phyloP scores from a whole-genome alignment of 2,888 invertebrate genomes.

The Andrena camellia region DNA sequence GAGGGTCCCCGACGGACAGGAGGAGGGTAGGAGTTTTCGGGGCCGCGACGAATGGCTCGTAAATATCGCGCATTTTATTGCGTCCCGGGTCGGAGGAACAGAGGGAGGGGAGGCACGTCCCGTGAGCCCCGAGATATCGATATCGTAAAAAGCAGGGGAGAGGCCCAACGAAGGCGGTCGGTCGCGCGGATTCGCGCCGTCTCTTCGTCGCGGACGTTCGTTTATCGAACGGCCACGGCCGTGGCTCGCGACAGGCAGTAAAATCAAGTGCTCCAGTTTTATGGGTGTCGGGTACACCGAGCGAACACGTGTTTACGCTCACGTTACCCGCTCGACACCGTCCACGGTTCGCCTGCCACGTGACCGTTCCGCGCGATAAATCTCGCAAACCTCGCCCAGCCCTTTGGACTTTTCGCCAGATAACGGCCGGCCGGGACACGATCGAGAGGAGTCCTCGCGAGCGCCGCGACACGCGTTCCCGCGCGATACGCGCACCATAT shows the following conservation, averaged over 20 bases:
- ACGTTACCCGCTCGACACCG: conserved; percentile 24
- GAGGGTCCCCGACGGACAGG: background rate
- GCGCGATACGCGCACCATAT: conserved; percentile 15
- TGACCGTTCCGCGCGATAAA: conserved; percentile 68
- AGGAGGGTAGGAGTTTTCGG: conserved; percentile 5
- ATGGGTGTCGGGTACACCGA: conserved; percentile 66
- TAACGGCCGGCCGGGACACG: conserved; percentile 53
- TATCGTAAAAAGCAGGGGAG: conserved; percentile 55
- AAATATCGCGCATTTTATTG: conserved; percentile 31
- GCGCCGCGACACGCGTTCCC: conserved; percentile 18
- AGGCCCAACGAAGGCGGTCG: background rate
- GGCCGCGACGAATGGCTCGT: conserved; percentile 28
- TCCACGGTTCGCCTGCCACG: conserved; percentile 65
- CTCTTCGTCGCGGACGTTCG: conserved; percentile 25
- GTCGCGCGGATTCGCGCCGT: background rate
- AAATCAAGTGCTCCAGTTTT: conserved; percentile 76
- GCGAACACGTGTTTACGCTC: conserved; percentile 72
- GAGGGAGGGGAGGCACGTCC: conserved; percentile 1
- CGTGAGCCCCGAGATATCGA: conserved; percentile 58
- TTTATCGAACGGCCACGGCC: conserved; percentile 58
- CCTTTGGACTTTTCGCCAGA: conserved; percentile 59
- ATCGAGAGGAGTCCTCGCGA: conserved; percentile 2
- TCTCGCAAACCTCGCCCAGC: conserved; percentile 54
- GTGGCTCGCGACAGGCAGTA: conserved; percentile 67
- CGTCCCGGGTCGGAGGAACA: background rate